Evolutionary conservation across 2,797 vertebrate species (phyloP).

Genomic region (Pteropus rufus): DNA sequence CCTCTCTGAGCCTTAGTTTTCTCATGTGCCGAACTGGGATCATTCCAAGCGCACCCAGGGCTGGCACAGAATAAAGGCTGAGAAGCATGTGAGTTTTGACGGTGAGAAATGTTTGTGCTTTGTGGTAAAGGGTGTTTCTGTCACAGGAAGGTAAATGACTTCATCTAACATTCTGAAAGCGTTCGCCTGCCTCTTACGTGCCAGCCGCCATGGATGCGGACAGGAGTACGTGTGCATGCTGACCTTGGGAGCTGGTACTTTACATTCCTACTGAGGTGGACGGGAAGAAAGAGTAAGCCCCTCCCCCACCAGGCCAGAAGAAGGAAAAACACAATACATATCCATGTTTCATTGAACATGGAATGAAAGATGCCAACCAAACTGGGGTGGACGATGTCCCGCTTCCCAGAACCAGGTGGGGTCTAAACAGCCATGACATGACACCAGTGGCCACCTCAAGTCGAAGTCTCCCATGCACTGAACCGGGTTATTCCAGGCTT

Average conservation of each 20-base stretch:
- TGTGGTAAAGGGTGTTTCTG: neutral
- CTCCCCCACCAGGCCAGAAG: neutral
- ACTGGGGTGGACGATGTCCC: neutral
- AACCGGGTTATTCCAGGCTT: neutral
- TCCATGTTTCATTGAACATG: neutral
- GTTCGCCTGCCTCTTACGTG: accelerated
- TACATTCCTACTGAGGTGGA: neutral
- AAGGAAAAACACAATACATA: neutral
- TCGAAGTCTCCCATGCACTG: accelerated
- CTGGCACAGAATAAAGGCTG: neutral
- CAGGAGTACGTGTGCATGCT: accelerated
- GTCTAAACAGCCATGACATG: neutral
- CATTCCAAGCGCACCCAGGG: neutral
- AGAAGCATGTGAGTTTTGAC: accelerated
- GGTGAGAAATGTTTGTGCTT: accelerated
- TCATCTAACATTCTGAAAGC: neutral
- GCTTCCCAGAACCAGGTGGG: neutral
- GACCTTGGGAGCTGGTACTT: accelerated
- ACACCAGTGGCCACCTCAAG: accelerated
- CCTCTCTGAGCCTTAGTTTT: neutral
- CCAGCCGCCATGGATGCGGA: neutral
- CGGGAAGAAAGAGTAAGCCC: neutral
- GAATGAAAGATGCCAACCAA: neutral
- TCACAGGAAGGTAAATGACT: neutral
- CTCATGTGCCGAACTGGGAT: neutral